Evolutionary conservation across 2,113 vertebrate species (phyloP).

Genomic region (Clupea harengus): DNA sequence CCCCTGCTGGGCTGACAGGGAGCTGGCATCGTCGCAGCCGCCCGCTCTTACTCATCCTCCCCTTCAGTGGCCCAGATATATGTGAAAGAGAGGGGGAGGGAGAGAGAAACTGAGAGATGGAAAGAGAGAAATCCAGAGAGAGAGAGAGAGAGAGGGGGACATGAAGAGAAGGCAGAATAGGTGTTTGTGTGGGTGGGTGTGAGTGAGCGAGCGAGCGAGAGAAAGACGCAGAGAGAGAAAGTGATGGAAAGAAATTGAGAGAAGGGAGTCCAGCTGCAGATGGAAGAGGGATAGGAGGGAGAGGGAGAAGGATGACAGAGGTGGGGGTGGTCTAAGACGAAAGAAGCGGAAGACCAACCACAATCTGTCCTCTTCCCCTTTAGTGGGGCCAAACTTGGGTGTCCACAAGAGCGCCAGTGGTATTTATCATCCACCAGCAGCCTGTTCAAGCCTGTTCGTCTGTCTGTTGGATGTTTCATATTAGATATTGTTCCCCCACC

Average conservation of each 20-base stretch:
- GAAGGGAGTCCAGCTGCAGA: not conserved
- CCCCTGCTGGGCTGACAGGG: not conserved
- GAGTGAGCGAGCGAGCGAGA: not conserved
- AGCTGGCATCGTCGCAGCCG: not conserved
- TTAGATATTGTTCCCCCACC: not conserved
- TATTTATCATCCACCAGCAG: not conserved
- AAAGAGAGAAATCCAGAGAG: not conserved
- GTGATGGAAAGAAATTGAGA: not conserved
- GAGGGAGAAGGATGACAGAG: not conserved
- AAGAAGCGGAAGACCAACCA: not conserved
- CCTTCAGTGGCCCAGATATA: not conserved
- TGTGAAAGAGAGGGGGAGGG: not conserved
- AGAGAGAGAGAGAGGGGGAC: not conserved
- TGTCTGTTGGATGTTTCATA: not conserved
- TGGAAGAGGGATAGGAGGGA: not conserved
- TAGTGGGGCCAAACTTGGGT: not conserved
- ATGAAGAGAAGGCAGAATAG: not conserved
- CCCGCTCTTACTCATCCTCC: not conserved
- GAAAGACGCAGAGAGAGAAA: not conserved
- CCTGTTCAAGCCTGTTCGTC: not conserved
- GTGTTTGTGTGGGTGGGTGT: slow-evolving; percentile 1
- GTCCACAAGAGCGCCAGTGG: not conserved
- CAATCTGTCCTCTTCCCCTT: not conserved
- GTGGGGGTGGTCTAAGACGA: no score
- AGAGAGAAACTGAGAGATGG: not conserved